Percentiles rank a stretch among this genome's conserved stretches.
These are phyloP conservation scores for Saturnia pavonia DNA, from an alignment of 2,888 invertebrate species.

Conservation along the genomic window DNA sequence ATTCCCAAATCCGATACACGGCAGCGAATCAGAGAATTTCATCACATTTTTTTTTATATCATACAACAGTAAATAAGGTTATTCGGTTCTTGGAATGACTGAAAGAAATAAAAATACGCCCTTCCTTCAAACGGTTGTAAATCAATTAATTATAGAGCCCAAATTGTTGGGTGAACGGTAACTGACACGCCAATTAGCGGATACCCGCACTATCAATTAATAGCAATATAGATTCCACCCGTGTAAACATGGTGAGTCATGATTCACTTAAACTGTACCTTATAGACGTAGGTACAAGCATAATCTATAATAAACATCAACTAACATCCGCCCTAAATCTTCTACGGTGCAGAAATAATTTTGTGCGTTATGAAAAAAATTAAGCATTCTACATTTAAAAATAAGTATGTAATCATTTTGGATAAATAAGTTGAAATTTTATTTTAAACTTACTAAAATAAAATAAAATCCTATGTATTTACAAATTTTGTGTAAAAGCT, in stretches of 20 bases:
- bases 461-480: too few relatives aligned
- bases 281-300: neutral
- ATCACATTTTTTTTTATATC: too few relatives aligned
- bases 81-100: neutral
- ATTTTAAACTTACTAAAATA: too few relatives aligned
- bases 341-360: neutral
- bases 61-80: too few relatives aligned
- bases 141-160: neutral
- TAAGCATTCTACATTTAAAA: neutral
- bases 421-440: too few relatives aligned
- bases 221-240: neutral
- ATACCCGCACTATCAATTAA: neutral
- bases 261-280: neutral
- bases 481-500: too few relatives aligned
- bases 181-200: slow-evolving; percentile 10
- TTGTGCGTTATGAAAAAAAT: neutral
- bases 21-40: too few relatives aligned
- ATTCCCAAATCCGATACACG: too few relatives aligned
- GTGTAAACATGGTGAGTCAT: neutral
- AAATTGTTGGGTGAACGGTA: slow-evolving; percentile 1
- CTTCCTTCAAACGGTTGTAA: neutral
- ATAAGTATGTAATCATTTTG: too few relatives aligned
- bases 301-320: neutral
- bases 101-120: neutral
- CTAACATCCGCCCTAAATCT: too few relatives aligned